phyloP scores from a whole-genome alignment of 1,140 invertebrate species.

The Diabrotica virgifera region DNA sequence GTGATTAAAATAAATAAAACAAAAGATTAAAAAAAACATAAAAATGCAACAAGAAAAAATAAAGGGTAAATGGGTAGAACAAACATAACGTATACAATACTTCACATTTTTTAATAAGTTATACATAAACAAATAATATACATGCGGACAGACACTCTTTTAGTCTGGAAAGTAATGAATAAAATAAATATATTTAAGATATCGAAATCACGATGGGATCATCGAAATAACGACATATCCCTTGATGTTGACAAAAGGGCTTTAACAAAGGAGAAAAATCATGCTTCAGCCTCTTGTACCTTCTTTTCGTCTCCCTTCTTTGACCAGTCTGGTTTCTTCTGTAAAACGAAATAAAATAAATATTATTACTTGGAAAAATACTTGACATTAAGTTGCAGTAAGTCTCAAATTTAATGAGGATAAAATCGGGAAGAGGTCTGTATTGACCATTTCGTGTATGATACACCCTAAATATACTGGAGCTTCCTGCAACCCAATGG shows the following conservation, averaged over 20 bases:
- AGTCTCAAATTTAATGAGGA: too few species aligned
- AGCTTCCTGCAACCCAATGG: too few species aligned
- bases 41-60: background rate
- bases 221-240: background rate
- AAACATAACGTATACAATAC: background rate
- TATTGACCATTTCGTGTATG: too few species aligned
- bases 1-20: background rate
- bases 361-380: too few species aligned
- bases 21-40: constrained; percentile 19
- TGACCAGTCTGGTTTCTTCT: constrained; percentile 90
- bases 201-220: background rate
- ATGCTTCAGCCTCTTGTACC: constrained; percentile 86
- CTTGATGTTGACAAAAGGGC: background rate
- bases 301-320: constrained; percentile 84
- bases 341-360: constrained; percentile 48
- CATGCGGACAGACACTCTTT: constrained; percentile 16
- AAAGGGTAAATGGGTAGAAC: background rate
- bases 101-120: constrained; percentile 14
- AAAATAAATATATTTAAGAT: constrained; percentile 20
- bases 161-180: constrained; percentile 12
- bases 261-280: constrained; percentile 43
- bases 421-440: too few species aligned
- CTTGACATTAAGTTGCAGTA: background rate
- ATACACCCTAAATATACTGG: too few species aligned
- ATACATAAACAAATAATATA: constrained; percentile 22